Percentiles rank a stretch among this genome's conserved stretches.
Conservation (phyloP, 2,113 vertebrate species). For the Cephalopholis sonnerati region DNA sequence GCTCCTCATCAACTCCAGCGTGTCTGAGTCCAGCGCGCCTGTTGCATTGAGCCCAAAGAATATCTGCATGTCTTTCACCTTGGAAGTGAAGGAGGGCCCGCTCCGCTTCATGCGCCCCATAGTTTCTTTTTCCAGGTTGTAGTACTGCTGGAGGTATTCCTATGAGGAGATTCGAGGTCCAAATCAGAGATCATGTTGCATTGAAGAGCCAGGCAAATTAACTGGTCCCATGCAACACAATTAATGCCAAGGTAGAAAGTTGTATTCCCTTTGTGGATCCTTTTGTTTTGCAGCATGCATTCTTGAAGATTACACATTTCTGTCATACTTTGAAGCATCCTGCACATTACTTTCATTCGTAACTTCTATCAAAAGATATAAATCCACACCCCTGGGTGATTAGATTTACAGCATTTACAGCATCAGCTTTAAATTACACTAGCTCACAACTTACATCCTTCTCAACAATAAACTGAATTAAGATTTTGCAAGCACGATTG, state of each 20-base stretch:
- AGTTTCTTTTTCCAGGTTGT: constrained; percentile 71
- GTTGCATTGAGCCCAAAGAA: constrained; percentile 85
- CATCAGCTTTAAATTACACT: neutral
- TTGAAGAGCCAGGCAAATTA: neutral
- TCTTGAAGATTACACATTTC: neutral
- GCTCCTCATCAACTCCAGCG: constrained; percentile 78
- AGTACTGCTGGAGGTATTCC: constrained; percentile 83
- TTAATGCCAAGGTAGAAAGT: neutral
- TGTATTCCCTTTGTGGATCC: neutral
- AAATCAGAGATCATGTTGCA: constrained; percentile 2
- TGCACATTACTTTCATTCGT: neutral
- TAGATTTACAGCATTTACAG: constrained; percentile 14
- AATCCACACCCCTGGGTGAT: neutral
- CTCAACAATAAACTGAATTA: neutral
- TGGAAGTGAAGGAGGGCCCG: constrained; percentile 72
- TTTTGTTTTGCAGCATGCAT: neutral
- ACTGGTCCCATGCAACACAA: neutral
- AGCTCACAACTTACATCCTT: neutral
- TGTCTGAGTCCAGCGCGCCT: constrained; percentile 76
- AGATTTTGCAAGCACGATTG: neutral
- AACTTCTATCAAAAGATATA: neutral
- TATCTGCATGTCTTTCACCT: constrained; percentile 85
- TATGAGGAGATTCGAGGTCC: constrained; percentile 48
- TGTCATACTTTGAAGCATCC: neutral
- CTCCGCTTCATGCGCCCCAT: constrained; percentile 74